These are phyloP conservation scores for Rhinoraja longicauda DNA, from an alignment of 2,797 vertebrate genomes.

Conservation along the genomic window DNA sequence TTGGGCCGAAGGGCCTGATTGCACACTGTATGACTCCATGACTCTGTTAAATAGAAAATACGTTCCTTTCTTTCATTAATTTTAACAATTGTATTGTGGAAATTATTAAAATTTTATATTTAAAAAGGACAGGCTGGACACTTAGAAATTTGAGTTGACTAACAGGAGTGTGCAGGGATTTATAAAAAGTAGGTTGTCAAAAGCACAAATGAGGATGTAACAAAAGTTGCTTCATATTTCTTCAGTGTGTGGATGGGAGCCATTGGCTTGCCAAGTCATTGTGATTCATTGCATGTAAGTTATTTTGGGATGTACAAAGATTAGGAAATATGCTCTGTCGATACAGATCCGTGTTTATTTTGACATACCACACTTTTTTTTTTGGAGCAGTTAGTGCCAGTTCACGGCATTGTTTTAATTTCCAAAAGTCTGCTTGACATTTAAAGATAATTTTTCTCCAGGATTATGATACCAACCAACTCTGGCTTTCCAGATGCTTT, in stretches of 20 bases:
- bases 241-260: no score
- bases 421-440: neutral
- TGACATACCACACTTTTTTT: neutral
- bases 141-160: neutral
- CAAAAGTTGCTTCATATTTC: no score
- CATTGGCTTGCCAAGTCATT: no score
- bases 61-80: neutral
- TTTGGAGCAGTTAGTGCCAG: neutral
- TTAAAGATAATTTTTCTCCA: neutral
- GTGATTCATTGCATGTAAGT: neutral
- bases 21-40: no score
- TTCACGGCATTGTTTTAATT: neutral
- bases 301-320: neutral
- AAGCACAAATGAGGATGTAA: neutral
- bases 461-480: neutral
- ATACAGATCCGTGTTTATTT: no score
- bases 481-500: neutral
- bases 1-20: no score
- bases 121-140: neutral
- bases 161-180: neutral
- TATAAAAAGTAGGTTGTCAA: neutral
- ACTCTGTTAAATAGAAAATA: no score
- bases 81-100: neutral
- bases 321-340: neutral
- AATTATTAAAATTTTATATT: neutral